phyloP scores from a whole-genome alignment of 2,797 vertebrate species.

The Gadopsis bispinosus region DNA sequence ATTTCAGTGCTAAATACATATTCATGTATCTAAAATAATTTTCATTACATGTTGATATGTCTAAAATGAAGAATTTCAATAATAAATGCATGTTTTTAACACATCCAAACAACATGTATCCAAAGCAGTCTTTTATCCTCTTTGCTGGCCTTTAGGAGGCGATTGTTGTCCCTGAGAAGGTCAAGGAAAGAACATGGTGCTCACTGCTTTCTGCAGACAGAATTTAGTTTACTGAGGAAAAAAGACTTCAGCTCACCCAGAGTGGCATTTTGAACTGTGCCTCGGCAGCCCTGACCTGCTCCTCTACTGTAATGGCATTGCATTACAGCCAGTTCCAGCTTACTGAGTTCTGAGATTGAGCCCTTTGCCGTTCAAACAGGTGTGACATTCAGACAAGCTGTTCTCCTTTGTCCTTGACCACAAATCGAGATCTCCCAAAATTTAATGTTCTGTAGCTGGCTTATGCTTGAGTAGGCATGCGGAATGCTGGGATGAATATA shows the following conservation, averaged over 20 bases:
- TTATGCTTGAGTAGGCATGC: slow-evolving; percentile 51
- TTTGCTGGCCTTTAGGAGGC: slow-evolving; percentile 30
- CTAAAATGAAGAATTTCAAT: not conserved
- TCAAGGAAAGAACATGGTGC: slow-evolving; percentile 55
- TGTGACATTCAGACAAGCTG: slow-evolving; percentile 80
- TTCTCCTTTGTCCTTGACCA: slow-evolving; percentile 80
- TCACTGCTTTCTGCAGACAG: slow-evolving; percentile 42
- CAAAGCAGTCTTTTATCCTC: not conserved
- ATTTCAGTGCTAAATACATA: not conserved
- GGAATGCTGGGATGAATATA: slow-evolving; percentile 34
- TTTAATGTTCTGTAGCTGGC: slow-evolving; percentile 57
- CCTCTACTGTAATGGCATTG: slow-evolving; percentile 76
- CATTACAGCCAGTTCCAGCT: slow-evolving; percentile 83
- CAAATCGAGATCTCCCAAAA: slow-evolving; percentile 67
- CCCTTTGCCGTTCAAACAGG: slow-evolving; percentile 81
- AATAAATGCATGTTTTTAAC: not conserved
- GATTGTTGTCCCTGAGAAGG: slow-evolving; percentile 50
- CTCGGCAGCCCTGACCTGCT: slow-evolving; percentile 72
- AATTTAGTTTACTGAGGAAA: slow-evolving; percentile 55
- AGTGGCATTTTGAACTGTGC: slow-evolving; percentile 71
- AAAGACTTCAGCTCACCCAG: slow-evolving; percentile 50
- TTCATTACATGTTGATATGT: not conserved
- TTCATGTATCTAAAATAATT: not conserved
- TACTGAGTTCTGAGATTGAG: slow-evolving; percentile 84
- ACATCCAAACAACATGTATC: not conserved